Conservation (phyloP, 2,797 vertebrate genomes). For the Cephalopachus bancanus region DNA sequence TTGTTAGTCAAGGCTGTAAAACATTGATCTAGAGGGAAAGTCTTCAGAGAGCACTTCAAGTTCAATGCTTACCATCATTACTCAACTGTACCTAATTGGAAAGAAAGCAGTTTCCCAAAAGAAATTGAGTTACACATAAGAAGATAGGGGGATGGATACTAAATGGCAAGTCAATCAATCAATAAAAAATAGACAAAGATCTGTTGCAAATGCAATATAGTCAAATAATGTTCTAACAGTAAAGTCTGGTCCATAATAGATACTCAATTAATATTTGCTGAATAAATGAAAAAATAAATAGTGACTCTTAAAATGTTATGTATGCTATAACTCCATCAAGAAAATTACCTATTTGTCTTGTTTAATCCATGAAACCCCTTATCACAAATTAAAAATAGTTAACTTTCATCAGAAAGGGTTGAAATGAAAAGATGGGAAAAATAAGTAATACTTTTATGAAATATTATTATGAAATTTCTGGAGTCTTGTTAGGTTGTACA, state of each 20-base stretch:
- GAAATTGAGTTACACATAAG: not conserved
- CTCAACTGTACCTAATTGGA: not conserved
- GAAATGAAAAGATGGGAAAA: not conserved
- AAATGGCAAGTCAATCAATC: not conserved
- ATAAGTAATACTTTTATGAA: not conserved
- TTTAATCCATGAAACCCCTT: not conserved
- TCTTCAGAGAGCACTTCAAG: not conserved
- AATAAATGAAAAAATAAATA: constrained; percentile 30
- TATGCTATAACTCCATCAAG: not conserved
- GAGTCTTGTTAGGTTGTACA: not conserved
- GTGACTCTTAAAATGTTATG: not conserved
- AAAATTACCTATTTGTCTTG: not conserved
- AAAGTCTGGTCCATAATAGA: not conserved
- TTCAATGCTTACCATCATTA: not conserved
- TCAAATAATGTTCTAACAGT: not conserved
- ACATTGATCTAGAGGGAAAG: not conserved
- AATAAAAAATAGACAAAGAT: not conserved
- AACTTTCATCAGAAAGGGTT: constrained; percentile 13
- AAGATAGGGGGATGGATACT: not conserved
- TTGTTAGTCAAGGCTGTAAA: not conserved
- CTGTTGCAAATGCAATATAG: not conserved
- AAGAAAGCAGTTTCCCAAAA: not conserved
- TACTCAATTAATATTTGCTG: not conserved
- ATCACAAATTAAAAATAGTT: not conserved
- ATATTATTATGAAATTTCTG: not conserved